A percentile compares a stretch with the other conserved stretches of the same genome.
phyloP scores from a whole-genome alignment of 1,140 invertebrate genomes.

The Cyphomyrmex costatus region DNA sequence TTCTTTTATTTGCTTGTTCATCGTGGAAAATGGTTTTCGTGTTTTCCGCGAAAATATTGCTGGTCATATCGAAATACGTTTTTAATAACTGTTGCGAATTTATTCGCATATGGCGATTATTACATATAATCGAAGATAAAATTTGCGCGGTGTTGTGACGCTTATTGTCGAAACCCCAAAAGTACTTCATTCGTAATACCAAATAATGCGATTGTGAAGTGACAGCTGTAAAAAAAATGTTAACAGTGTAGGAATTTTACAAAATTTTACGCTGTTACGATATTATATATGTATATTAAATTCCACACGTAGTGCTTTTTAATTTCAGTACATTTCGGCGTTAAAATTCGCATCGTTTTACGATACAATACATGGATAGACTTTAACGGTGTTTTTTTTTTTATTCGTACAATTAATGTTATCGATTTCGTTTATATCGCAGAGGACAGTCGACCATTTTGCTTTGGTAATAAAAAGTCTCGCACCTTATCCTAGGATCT shows the following conservation, averaged over 20 bases:
- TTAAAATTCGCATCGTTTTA: conserved; percentile 36
- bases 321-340: conserved; percentile 6
- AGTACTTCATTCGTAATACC: conserved; percentile 32
- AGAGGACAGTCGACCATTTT: conserved; percentile 1
- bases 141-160: conserved; percentile 3
- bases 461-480: conserved; percentile 53
- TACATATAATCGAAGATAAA: conserved; percentile 32
- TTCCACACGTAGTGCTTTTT: conserved; percentile 27
- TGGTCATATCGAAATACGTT: background rate
- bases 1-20: background rate
- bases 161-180: conserved; percentile 38
- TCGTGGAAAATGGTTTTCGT: conserved; percentile 13
- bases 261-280: conserved; percentile 21
- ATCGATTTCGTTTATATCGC: conserved; percentile 2
- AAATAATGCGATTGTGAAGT: conserved; percentile 14
- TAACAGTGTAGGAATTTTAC: conserved; percentile 17
- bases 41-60: conserved; percentile 15
- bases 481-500: conserved; percentile 18
- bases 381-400: background rate
- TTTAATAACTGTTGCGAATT: conserved; percentile 23
- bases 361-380: background rate
- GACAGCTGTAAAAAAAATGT: conserved; percentile 39
- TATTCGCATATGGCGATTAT: background rate
- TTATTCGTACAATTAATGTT: conserved; percentile 30
- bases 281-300: conserved; percentile 13